Conservation (phyloP, 2,888 invertebrate genomes). For the Mantis religiosa region DNA sequence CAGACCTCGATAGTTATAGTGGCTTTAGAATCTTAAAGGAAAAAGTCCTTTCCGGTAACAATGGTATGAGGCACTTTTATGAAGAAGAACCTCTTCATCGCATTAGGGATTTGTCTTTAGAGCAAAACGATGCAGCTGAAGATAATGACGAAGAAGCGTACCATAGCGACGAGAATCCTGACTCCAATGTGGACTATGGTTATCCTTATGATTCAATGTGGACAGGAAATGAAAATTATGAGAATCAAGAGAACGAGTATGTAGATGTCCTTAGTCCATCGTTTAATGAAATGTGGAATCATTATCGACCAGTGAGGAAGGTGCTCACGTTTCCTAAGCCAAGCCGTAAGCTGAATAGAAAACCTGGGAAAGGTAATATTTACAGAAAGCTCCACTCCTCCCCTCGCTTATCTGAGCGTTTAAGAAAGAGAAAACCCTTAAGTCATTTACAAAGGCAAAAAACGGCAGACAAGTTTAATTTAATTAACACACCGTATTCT, state of each 20-base stretch:
- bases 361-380: background rate
- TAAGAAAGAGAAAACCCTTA: background rate
- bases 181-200: background rate
- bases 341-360: background rate
- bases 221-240: no score
- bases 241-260: background rate
- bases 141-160: background rate
- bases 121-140: background rate
- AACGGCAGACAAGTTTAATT: background rate
- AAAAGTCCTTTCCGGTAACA: background rate
- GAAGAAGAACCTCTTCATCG: background rate
- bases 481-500: background rate
- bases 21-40: background rate
- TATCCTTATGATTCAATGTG: background rate
- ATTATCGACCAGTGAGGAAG: background rate
- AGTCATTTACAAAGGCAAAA: background rate
- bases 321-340: background rate
- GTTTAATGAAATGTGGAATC: background rate
- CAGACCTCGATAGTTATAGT: background rate
- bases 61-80: background rate
- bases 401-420: background rate
- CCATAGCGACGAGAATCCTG: background rate
- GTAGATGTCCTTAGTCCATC: background rate
- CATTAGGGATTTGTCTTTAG: background rate
- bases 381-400: background rate